Conservation (phyloP, 2,888 invertebrate genomes). For the Lycophotia porphyrea region DNA sequence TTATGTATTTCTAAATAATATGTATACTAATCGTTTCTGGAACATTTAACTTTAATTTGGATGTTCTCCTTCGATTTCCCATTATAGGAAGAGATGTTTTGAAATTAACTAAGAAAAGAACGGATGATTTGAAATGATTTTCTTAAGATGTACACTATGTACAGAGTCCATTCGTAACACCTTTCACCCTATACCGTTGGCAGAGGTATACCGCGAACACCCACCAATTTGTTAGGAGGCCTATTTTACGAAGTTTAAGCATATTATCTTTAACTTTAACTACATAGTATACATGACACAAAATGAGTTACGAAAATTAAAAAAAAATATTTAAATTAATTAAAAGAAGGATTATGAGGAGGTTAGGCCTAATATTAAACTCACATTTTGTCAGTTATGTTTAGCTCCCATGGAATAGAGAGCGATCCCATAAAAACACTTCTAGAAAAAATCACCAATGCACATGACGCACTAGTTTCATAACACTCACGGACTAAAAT, state of each 20-base stretch:
- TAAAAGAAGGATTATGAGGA: not conserved
- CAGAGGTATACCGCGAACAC: not conserved
- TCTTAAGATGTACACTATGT: not conserved
- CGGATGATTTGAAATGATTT: too few relatives aligned
- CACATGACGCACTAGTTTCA: not conserved
- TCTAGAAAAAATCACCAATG: not conserved
- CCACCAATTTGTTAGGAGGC: not conserved
- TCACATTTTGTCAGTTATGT: not conserved
- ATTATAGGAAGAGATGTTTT: not conserved
- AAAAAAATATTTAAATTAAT: too few relatives aligned
- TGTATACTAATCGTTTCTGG: too few relatives aligned
- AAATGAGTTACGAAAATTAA: not conserved
- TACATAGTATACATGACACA: not conserved
- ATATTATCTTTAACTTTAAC: not conserved
- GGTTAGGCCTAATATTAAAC: not conserved
- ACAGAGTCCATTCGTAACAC: not conserved
- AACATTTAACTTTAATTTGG: not conserved
- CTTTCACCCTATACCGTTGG: not conserved
- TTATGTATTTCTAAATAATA: too few relatives aligned
- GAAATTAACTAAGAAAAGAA: not conserved
- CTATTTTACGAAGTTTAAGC: not conserved
- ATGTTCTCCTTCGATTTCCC: not conserved
- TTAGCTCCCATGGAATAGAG: not conserved
- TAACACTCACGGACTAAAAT: not conserved
- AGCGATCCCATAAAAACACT: not conserved